A percentile compares a stretch with the other conserved stretches of the same genome.
These are phyloP conservation scores for Megalops atlanticus DNA, from an alignment of 2,113 vertebrate genomes.

Conservation along the genomic window DNA sequence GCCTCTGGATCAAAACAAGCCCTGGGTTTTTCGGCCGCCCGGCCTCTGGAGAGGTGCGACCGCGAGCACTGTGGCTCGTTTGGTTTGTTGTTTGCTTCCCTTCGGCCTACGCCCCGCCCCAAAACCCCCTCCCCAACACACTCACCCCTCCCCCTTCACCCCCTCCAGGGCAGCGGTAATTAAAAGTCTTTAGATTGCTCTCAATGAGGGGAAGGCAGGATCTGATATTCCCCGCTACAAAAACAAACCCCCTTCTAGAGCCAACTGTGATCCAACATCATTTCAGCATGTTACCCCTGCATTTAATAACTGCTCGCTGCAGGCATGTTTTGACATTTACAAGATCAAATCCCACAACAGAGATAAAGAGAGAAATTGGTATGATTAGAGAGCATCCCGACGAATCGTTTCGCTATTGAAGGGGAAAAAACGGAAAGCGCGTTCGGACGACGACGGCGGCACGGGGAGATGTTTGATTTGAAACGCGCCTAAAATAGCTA, in stretches of 20 bases:
- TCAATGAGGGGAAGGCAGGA: not conserved
- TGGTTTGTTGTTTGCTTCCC: not conserved
- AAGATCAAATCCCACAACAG: not conserved
- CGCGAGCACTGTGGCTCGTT: not conserved
- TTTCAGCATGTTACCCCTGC: not conserved
- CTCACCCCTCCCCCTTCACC: not conserved
- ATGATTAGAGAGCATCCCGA: not conserved
- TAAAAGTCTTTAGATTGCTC: not conserved
- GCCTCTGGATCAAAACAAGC: not conserved
- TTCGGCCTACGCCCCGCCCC: not conserved
- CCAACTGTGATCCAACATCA: not conserved
- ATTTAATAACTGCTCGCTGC: not conserved
- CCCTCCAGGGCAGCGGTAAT: not conserved
- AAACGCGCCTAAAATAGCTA: not conserved
- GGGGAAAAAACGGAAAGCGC: too few relatives aligned
- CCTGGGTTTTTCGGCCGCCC: not conserved
- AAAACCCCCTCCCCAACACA: too few relatives aligned
- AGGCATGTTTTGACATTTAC: not conserved
- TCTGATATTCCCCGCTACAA: not conserved
- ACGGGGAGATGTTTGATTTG: not conserved
- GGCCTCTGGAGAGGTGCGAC: not conserved
- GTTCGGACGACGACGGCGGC: not conserved
- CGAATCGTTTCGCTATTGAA: not conserved
- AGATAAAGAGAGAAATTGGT: not conserved
- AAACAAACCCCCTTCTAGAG: not conserved